Evolutionary conservation across 2,113 vertebrate species (phyloP), one percentile per base, ranked within the genome.

Genomic region (Odontophorus gujanensis): DNA sequence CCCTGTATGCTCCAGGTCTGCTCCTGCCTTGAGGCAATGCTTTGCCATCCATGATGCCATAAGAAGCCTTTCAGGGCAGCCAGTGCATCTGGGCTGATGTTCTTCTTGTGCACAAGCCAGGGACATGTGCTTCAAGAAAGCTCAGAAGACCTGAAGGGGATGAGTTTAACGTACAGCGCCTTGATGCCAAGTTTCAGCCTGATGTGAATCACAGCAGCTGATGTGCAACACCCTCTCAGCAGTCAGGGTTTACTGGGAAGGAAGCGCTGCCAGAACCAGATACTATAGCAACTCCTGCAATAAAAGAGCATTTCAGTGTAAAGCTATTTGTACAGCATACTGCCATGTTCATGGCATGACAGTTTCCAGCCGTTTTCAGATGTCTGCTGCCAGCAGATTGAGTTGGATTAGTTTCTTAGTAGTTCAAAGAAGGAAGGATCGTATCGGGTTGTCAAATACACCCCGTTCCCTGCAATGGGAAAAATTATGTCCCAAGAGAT

Each of bases 181-280:
- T 62, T 1, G 2, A 40, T 91, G 94, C 96, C 95, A 95, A 95
- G 62, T 94, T 94, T 91, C 89, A 92, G 84, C 84, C 86, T 88
- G 79, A 94, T 88, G 88, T 85, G 93, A 96, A 96, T 95, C 92
- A 86, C 93, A 96, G 90, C 96, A 96, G 96, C 95, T 97, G 95
- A 96, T 91, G 95, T 89, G 6, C 63, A 92, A 77, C 82, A 86
- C 40, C 62, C 58, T 3, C 51, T 92, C 83, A 40, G 81, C 94
- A 91, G 72, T 47, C 61, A 66, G 47, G 32, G 22, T 93, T 96
- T 95, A 85, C 17, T 30, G 71, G 30, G 76, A 75, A 36, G 62
- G 73, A 77, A 71, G 81, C 75, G 73, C 81, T 95, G 94, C 96
- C 96, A 96, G 90, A 95, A 72, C 12, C 76, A 87, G 87, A 58